Conservation (phyloP, 2,888 invertebrate species). For the Deladenus siricidicola region DNA sequence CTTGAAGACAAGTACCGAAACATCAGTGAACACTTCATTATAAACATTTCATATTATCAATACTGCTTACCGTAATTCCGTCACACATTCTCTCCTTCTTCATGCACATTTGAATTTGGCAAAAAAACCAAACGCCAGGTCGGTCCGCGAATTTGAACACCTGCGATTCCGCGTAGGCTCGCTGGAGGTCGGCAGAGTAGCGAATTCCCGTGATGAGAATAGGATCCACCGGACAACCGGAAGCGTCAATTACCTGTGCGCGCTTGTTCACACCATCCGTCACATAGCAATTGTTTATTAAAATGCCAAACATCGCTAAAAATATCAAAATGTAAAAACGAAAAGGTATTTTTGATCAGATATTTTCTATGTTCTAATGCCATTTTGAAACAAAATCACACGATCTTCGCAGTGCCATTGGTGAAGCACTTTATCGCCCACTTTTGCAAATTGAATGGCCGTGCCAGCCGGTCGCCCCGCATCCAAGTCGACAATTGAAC, state of each 20-base stretch:
- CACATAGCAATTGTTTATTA: conserved; percentile 53
- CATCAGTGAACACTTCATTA: too few relatives aligned
- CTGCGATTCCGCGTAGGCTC: conserved; percentile 52
- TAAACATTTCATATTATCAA: too few relatives aligned
- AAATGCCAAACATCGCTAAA: conserved; percentile 53
- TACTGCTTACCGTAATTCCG: conserved; percentile 45
- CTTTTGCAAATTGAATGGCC: conserved; percentile 50
- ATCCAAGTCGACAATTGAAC: conserved; percentile 45
- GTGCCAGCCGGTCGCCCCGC: conserved; percentile 44
- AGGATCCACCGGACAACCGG: conserved; percentile 51
- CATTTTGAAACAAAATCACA: conserved; percentile 13
- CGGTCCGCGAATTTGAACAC: conserved; percentile 54
- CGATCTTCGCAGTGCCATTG: conserved; percentile 53
- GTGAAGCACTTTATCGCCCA: conserved; percentile 53
- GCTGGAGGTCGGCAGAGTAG: conserved; percentile 48
- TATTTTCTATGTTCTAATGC: neutral
- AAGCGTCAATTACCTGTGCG: conserved; percentile 49
- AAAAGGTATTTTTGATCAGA: neutral
- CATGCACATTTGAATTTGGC: conserved; percentile 54
- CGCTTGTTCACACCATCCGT: conserved; percentile 52
- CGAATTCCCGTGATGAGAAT: conserved; percentile 53
- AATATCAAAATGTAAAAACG: neutral
- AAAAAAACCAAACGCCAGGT: conserved; percentile 54
- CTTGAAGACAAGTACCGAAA: too few relatives aligned
- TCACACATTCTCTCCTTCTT: conserved; percentile 50